Base-by-base conservation (phyloP, 37 sponge, comb jelly and placozoan genomes). In the Ephydatia muelleri region DNA sequence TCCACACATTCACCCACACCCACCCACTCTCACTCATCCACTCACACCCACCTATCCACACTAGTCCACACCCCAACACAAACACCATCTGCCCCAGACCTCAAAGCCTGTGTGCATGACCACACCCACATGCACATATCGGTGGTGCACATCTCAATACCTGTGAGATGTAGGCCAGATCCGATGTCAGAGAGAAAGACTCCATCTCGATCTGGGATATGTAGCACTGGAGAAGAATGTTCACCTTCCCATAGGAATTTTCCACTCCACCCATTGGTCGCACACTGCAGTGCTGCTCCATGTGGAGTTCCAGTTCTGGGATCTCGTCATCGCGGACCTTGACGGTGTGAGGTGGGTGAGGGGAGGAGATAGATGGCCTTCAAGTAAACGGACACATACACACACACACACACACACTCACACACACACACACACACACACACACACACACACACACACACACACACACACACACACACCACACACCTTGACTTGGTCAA, bases 301-400 rank as follows among this genome's bases (percentile, higher is more conserved):
- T 49, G 6, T 77, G 85, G 13, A 43, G 36, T 12, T 75, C 78
- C 67, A 98, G 82, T 70, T 98, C 99, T 19, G 91, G 70, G 5
- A 91, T 40, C 80, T 98, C 99, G 37, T 98, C 99, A 0, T 98
- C 99, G 27, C 97, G 77, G 2, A 97, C 97, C 97, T 97, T 75
- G 36, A 6, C 27, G 68, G 12, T 38, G 70, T 19, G 80, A 14
- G 23, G 33, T 3, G 21, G 68, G 19, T 2, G 16, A 5, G n/a
- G 28, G 16, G 67, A 0, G 68, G 34, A 22, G 43, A 26, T 16
- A 26, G 21, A 16, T 65, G 23, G 39, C 22, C 68, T 38, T 66
- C 81, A 32, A 67, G 69, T 36, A 28, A 19, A 28, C 30, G 57
- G 36, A 30, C 37, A 67, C 21, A 80, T 67, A 80, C 69, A 12